Base-by-base conservation (phyloP, 2,888 invertebrate species). In the Herminia tarsipennalis region DNA sequence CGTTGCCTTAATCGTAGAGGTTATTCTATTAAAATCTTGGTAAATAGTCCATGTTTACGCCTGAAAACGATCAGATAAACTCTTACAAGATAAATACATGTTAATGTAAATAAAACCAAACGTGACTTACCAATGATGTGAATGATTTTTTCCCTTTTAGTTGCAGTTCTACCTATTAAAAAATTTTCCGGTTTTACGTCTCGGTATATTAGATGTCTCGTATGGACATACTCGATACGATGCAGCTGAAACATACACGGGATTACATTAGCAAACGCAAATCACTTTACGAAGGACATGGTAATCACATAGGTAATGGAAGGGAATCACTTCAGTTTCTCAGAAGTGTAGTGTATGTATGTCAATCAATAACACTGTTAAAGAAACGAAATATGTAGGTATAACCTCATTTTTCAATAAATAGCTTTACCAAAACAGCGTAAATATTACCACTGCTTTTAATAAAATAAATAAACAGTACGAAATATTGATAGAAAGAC, bases 171-270 rank as follows among this genome's bases (percentile, higher is more conserved):
- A 87, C 99, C 99, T 92, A 99, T 98, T 88, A 99, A 95, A 94
- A 99, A 99, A 93, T 99, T 99, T 93, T 99, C 99, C 76, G 99
- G 99, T 92, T 99, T 99, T 58, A 99, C 98, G 93, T 99, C 99
- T 81, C 99, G 95, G 93, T 99, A 99, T 92, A 99, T 99, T 88
- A 99, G 95, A 93, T 98, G 98, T 91, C 98, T 97, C 86, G 97
- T 97, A 93, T 99, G 99, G 81, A 99, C 99, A 93, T 98, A 99
- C 93, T 99, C 99, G 94, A 99, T 98, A 93, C 99, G 96, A 92
- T 97, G 96, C 92, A 99, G 94, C 98, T 98, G 93, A 67, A 93
- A 92, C 60, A 73, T 60, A 78, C 59, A 66, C 43, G 12, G 28
- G 5, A 18, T 29, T 12, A 20, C 24, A 62, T 64, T 57, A 61